Percentiles rank a stretch among this genome's conserved stretches.
Conservation (phyloP, 2,888 invertebrate genomes). For the Odontocolon sp. region DNA sequence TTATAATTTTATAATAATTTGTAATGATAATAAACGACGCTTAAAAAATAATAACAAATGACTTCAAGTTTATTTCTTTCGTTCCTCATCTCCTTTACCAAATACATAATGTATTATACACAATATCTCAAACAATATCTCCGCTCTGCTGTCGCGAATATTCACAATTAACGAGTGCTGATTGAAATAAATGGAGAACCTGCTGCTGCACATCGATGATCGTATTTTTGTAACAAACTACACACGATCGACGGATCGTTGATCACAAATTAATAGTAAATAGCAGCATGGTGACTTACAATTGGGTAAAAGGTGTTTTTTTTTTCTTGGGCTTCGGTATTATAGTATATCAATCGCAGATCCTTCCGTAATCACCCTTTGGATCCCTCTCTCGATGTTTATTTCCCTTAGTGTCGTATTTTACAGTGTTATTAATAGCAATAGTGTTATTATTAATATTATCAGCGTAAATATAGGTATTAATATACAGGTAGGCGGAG, state of each 20-base stretch:
- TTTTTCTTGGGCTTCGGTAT: constrained; percentile 1
- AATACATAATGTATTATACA: constrained; percentile 77
- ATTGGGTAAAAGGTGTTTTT: constrained; percentile 13
- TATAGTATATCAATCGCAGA: constrained; percentile 1
- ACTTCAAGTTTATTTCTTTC: constrained; percentile 70
- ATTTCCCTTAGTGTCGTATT: constrained; percentile 50
- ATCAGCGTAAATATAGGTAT: constrained; percentile 57
- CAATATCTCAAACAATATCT: constrained; percentile 71
- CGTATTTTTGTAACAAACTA: constrained; percentile 49
- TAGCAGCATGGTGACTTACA: constrained; percentile 31
- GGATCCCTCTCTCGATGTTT: constrained; percentile 28
- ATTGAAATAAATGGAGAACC: constrained; percentile 33
- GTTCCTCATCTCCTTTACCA: constrained; percentile 67
- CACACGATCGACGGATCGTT: constrained; percentile 43
- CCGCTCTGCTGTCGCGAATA: constrained; percentile 62
- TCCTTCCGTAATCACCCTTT: constrained; percentile 3
- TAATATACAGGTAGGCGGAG: constrained; percentile 59
- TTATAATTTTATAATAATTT: constrained; percentile 1
- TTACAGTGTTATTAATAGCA: constrained; percentile 51
- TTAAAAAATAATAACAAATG: constrained; percentile 71
- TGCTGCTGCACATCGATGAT: constrained; percentile 23
- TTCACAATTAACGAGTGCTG: constrained; percentile 70
- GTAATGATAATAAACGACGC: constrained; percentile 13
- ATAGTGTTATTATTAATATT: constrained; percentile 53
- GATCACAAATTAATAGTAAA: constrained; percentile 48